Conservation (phyloP, 1,140 invertebrate genomes). For the Pseudomyrmex cubaensis region DNA sequence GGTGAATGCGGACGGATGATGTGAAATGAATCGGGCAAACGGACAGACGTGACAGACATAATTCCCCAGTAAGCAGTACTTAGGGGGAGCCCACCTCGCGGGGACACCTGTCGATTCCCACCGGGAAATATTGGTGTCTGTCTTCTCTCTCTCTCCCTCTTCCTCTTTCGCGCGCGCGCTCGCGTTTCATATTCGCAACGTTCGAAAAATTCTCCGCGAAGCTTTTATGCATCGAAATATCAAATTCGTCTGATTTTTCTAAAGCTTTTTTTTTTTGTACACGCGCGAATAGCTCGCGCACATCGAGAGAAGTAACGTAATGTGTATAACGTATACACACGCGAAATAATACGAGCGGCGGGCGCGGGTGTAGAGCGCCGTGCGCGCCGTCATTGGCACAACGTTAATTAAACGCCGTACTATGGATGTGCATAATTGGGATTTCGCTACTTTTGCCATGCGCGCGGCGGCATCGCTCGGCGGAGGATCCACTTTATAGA, state of each 20-base stretch:
- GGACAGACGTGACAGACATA: constrained; percentile 83
- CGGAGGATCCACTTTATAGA: constrained; percentile 77
- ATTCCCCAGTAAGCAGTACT: constrained; percentile 81
- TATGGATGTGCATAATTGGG: constrained; percentile 75
- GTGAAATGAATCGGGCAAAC: constrained; percentile 81
- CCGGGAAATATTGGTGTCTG: constrained; percentile 76
- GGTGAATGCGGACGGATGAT: constrained; percentile 72
- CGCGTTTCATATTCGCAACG: background rate
- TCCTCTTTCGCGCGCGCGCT: constrained; percentile 15
- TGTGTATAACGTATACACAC: background rate
- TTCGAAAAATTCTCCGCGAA: constrained; percentile 31
- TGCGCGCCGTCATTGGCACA: constrained; percentile 62
- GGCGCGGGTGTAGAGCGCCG: constrained; percentile 23
- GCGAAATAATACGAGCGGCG: too few species aligned
- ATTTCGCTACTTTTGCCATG: constrained; percentile 78
- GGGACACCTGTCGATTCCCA: constrained; percentile 82
- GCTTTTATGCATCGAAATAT: constrained; percentile 20
- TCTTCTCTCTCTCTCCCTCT: constrained; percentile 2
- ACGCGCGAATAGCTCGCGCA: background rate
- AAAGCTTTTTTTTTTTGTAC: background rate
- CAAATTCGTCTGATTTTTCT: constrained; percentile 3
- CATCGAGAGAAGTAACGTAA: background rate
- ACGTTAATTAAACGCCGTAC: constrained; percentile 79
- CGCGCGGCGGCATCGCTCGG: constrained; percentile 44
- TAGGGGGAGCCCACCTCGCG: constrained; percentile 68